These are phyloP conservation scores for Cynocephalus volans DNA, from an alignment of 2,113 vertebrate genomes.

Conservation along the genomic window DNA sequence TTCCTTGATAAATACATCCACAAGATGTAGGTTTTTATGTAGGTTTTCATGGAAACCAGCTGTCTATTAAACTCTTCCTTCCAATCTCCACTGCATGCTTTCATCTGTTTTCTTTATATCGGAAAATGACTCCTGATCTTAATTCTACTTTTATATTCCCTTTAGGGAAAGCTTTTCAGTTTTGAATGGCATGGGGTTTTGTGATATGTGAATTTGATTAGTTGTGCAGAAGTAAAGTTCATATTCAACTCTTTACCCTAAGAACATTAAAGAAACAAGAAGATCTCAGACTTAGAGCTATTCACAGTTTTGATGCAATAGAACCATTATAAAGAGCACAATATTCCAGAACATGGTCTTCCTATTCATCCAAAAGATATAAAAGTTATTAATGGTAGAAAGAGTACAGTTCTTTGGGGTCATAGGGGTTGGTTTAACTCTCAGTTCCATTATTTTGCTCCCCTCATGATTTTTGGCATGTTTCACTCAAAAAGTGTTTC, in stretches of 20 bases:
- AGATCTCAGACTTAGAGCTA: not conserved
- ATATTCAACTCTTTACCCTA: not conserved
- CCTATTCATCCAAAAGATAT: not conserved
- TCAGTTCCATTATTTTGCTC: not conserved
- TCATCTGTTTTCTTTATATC: not conserved
- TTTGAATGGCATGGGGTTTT: not conserved
- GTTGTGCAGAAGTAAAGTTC: not conserved
- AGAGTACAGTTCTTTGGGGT: not conserved
- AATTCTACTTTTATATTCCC: slow-evolving; percentile 26
- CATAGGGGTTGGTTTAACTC: not conserved
- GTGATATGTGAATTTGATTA: not conserved
- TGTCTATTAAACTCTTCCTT: slow-evolving; percentile 8
- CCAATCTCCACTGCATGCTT: not conserved
- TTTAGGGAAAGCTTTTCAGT: not conserved
- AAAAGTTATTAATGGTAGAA: not conserved
- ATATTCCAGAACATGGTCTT: not conserved
- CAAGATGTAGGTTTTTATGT: slow-evolving; percentile 65
- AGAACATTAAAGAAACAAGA: not conserved
- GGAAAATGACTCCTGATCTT: not conserved
- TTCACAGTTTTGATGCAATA: not conserved
- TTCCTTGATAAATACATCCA: not conserved
- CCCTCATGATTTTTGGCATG: too few species aligned
- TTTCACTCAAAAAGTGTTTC: not conserved
- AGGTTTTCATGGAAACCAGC: slow-evolving; percentile 67
- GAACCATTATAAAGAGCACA: not conserved